Percentiles rank a stretch among this genome's conserved stretches.
Evolutionary conservation across 2,888 invertebrate species (phyloP).

Genomic region (Cosmopolites sordidus): DNA sequence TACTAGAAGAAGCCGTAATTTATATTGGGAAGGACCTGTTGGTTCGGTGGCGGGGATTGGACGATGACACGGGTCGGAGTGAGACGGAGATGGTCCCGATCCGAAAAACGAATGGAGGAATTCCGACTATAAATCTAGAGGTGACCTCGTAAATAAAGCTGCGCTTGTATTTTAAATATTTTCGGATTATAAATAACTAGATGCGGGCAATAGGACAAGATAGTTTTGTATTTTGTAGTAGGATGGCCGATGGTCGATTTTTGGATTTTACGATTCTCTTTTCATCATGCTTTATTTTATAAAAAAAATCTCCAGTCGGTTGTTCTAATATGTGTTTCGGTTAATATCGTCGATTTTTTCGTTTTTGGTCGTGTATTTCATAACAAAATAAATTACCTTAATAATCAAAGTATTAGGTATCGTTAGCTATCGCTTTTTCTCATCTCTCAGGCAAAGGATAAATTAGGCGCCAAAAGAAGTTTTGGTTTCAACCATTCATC

Average conservation of each 20-base stretch:
- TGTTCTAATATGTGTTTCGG: too few relatives aligned
- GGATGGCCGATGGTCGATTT: not conserved
- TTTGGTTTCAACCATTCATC: too few relatives aligned
- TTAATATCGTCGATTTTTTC: too few relatives aligned
- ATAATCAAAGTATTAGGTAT: too few relatives aligned
- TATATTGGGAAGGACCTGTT: not conserved
- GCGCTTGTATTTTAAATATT: conserved; percentile 51
- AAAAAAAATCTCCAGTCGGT: too few relatives aligned
- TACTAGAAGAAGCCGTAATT: conserved; percentile 33
- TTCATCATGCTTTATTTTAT: not conserved
- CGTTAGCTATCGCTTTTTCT: too few relatives aligned
- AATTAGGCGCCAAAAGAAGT: too few relatives aligned
- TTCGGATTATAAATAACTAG: conserved; percentile 52
- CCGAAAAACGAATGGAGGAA: conserved; percentile 50
- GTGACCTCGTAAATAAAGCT: conserved; percentile 52
- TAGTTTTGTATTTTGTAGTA: conserved; percentile 1
- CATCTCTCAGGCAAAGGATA: too few relatives aligned
- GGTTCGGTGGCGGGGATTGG: not conserved
- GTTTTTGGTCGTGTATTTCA: too few relatives aligned
- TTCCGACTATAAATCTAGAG: conserved; percentile 50
- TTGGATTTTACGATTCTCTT: not conserved
- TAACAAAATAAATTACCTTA: too few relatives aligned
- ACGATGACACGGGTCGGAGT: conserved; percentile 9
- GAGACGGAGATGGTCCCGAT: conserved; percentile 41
- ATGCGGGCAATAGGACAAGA: conserved; percentile 40